phyloP scores from a whole-genome alignment of 2,888 invertebrate species.

The Oscheius sp. region DNA sequence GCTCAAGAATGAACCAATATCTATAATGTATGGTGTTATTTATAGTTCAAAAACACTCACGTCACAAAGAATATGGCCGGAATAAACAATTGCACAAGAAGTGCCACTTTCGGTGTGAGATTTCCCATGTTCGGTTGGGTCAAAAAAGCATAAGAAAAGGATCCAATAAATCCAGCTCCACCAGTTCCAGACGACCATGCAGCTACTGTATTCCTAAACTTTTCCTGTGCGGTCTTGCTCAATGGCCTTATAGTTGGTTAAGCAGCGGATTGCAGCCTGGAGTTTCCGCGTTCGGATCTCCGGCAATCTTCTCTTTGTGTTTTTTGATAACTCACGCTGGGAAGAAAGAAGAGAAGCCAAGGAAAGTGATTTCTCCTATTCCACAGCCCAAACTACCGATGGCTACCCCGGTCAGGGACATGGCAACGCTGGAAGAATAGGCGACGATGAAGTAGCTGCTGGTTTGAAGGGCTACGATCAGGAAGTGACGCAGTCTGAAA shows the following conservation, averaged over 20 bases:
- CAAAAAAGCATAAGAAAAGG: slow-evolving; percentile 77
- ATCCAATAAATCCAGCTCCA: slow-evolving; percentile 83
- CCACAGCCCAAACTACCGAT: slow-evolving; percentile 84
- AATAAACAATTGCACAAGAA: slow-evolving; percentile 81
- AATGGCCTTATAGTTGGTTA: not conserved
- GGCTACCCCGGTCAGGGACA: slow-evolving; percentile 78
- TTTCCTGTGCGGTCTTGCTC: not conserved
- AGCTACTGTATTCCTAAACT: slow-evolving; percentile 78
- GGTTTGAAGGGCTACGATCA: slow-evolving; percentile 64
- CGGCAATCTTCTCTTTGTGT: no score
- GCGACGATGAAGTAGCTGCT: slow-evolving; percentile 71
- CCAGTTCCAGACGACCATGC: slow-evolving; percentile 87
- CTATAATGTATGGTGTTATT: slow-evolving; percentile 19
- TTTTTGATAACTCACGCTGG: slow-evolving; percentile 28
- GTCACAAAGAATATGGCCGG: slow-evolving; percentile 81
- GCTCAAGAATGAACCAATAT: slow-evolving; percentile 55
- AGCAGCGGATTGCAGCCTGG: no score
- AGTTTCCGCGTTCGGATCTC: no score
- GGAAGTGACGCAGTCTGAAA: slow-evolving; percentile 63
- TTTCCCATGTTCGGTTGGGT: slow-evolving; percentile 77
- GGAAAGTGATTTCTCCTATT: slow-evolving; percentile 84
- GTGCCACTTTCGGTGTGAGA: slow-evolving; percentile 75
- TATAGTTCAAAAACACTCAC: slow-evolving; percentile 69
- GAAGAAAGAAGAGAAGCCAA: slow-evolving; percentile 80
- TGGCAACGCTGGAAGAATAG: slow-evolving; percentile 62